Evolutionary conservation across 2,888 invertebrate species (phyloP), one percentile per base, ranked within the genome.

Genomic region (Rotaria macrura): DNA sequence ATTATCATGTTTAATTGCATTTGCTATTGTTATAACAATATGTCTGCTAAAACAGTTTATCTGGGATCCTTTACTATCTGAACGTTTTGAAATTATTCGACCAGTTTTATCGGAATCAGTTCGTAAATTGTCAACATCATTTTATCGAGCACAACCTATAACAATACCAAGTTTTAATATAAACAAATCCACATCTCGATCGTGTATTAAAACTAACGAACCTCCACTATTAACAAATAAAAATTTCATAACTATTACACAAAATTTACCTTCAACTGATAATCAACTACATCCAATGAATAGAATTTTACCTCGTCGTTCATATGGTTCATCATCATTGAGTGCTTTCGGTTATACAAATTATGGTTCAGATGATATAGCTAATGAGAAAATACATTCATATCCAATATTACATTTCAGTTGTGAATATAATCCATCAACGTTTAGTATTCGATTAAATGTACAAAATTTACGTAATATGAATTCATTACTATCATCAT

Each of bases 341-440:
- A 79, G n/a, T 79, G 5, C 43, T 3, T 79, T 79, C 43, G 74
- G 1, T 23, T 79, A 79, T 43, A 79, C 74, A 40, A 79, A 79
- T 79, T 43, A 25, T 43, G 74, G 74, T 43, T 6, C 74, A 23
- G 74, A 79, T 23, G 74, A 79, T 12, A 10, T 40, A 40, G 12
- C 1, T 23, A 43, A 43, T 12, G 74, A 79, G 1, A 23, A 23
- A 40, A 40, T 5, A 25, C 38, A 5, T 17, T 3, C 43, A 0
- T 43, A 25, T 40, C 65, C 65, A 29, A 34, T 34, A 1, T 79
- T 79, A 79, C 74, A 79, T 25, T 79, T 79, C 25, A 79, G 74
- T 43, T 79, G 74, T 79, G 74, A 79, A 79, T 79, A 79, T 79
- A 79, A 79, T 43, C 74, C 74, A 43, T 43, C 74, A 43, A 43